Conservation (phyloP, 1,140 invertebrate genomes). For the Pinna nobilis region DNA sequence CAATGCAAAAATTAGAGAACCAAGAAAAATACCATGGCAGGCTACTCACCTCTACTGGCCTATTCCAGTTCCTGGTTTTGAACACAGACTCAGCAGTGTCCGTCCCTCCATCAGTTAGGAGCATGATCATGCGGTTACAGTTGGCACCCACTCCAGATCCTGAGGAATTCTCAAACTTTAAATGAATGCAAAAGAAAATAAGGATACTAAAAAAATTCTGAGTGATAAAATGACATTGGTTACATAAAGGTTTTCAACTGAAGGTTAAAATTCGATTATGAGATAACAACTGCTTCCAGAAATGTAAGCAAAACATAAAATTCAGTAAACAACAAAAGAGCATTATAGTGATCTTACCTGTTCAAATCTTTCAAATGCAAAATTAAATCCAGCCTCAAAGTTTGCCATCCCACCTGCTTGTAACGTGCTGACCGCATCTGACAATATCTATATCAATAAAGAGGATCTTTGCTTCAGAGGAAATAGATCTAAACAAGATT, state of each 20-base stretch:
- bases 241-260: too few relatives aligned
- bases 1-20: too few relatives aligned
- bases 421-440: constrained; percentile 59
- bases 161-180: constrained; percentile 22
- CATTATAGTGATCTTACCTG: constrained; percentile 71
- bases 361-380: constrained; percentile 72
- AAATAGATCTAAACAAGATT: too few relatives aligned
- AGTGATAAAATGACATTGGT: too few relatives aligned
- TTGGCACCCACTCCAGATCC: constrained; percentile 56
- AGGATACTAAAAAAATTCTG: too few relatives aligned
- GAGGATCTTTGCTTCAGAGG: neutral
- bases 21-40: neutral
- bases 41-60: constrained; percentile 27
- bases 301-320: too few relatives aligned
- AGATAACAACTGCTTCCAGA: too few relatives aligned
- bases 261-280: too few relatives aligned
- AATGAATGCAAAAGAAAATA: neutral
- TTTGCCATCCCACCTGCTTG: constrained; percentile 67
- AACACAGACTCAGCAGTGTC: constrained; percentile 70
- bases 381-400: constrained; percentile 64
- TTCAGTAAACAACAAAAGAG: too few relatives aligned
- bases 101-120: constrained; percentile 73
- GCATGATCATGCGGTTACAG: constrained; percentile 73
- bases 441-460: constrained; percentile 73
- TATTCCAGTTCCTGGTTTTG: constrained; percentile 65